Percentiles rank a stretch among this genome's conserved stretches.
Evolutionary conservation across 2,888 invertebrate genomes (phyloP).

Genomic region (Microctonus aethiopoides): DNA sequence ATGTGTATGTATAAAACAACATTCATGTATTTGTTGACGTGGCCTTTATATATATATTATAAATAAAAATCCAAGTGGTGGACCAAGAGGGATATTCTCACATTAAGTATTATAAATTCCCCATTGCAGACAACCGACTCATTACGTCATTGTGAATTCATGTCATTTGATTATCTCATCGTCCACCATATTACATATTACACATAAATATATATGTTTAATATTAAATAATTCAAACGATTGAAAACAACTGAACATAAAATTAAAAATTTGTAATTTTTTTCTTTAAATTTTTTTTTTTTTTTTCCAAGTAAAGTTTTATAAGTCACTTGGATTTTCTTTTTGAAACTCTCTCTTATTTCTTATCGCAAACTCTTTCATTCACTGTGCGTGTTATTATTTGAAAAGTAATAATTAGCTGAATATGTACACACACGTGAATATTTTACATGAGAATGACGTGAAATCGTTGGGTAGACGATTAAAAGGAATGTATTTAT

Average conservation of each 20-base stretch:
- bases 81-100: slow-evolving; percentile 10
- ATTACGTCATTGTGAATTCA: slow-evolving; percentile 1
- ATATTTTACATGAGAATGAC: neutral
- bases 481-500: neutral
- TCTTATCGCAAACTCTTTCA: slow-evolving; percentile 12
- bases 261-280: neutral
- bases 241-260: too few species aligned
- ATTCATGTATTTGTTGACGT: slow-evolving; percentile 2
- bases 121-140: neutral
- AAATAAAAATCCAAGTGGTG: slow-evolving; percentile 1
- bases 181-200: neutral
- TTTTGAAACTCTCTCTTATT: slow-evolving; percentile 1
- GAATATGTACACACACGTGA: neutral
- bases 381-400: neutral
- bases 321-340: neutral
- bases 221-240: neutral
- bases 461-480: neutral
- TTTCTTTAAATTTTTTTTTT: neutral
- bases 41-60: slow-evolving; percentile 16
- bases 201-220: too few species aligned
- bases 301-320: neutral
- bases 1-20: too few species aligned
- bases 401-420: neutral
- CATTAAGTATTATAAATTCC: slow-evolving; percentile 2
- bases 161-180: slow-evolving; percentile 8